Evolutionary conservation across 2,888 invertebrate genomes (phyloP), one percentile per base, ranked within the genome.

Genomic region (Drosophila maculinotata): DNA sequence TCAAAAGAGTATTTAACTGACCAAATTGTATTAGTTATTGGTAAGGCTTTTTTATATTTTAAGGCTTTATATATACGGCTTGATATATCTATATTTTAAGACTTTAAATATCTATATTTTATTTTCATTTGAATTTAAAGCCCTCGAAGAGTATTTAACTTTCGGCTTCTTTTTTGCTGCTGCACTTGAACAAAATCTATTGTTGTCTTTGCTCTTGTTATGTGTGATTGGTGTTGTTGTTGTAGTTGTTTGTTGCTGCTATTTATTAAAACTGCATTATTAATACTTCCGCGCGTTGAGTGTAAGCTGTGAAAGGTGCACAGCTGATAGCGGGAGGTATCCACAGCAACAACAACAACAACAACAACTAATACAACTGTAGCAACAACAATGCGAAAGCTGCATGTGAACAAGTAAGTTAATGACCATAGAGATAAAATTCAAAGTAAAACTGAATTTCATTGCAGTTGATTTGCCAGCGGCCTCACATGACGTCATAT

Each of bases 191-290:
- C 42, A 39, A 38, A 45, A 54, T 41, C 3, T 47, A 68, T 71
- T 68, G 68, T 71, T 72, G 57, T 56, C 58, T 57, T 59, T 64
- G 41, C 45, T 41, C 36, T 69, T 65, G 23, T 47, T 47, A 15
- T 51, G 12, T 53, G 49, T 51, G 45, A 39, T 35, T 49, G 53
- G 30, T 58, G 41, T 7, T 53, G 38, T 35, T 56, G 38, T 39
- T 49, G 42, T 26, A 26, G 20, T 20, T 33, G n/a, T 23, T 20
- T 26, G 26, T 48, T 52, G 31, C 28, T 54, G 41, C 14, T 66
- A 64, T 79, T 69, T 76, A 69, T 79, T 67, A 72, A 68, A 80
- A 77, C 69, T 81, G 69, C 68, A 80, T 80, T 81, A 77, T 79
- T 83, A 79, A 72, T 83, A 79, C 79, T 79, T 83, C 81, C 83